Conservation (phyloP, 2,888 invertebrate species). For the Apamea anceps region DNA sequence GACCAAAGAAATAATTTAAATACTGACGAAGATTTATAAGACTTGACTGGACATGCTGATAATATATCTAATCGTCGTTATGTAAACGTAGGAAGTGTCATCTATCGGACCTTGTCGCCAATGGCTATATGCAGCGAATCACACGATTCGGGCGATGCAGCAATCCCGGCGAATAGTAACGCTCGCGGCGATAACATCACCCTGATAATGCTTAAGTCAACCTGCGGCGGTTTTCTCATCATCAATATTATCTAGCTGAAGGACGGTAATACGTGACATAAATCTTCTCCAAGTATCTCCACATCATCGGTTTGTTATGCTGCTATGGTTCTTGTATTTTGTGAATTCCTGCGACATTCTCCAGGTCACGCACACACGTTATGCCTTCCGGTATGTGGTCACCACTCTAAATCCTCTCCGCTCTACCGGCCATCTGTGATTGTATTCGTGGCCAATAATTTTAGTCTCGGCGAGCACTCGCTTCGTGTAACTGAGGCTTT, state of each 20-base stretch:
- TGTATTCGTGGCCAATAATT: background rate
- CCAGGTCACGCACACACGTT: background rate
- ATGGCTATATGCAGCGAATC: background rate
- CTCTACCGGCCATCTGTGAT: no score
- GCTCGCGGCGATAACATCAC: background rate
- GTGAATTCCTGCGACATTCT: background rate
- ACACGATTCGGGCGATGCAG: background rate
- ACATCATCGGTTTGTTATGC: background rate
- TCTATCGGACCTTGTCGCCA: background rate
- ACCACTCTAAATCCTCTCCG: background rate
- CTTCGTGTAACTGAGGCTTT: constrained; percentile 24
- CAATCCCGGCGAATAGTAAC: background rate
- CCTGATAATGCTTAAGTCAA: background rate
- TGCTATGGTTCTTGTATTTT: background rate
- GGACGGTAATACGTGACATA: background rate
- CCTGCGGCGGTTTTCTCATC: background rate
- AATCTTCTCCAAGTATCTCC: background rate
- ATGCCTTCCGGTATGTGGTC: background rate
- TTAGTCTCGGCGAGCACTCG: background rate
- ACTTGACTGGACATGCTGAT: background rate
- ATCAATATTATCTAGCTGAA: background rate
- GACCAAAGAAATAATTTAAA: background rate
- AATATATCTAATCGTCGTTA: background rate
- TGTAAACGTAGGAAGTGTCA: background rate
- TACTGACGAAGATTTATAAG: background rate